phyloP scores from a whole-genome alignment of 2,113 vertebrate species.

The Prionailurus bengalensis region DNA sequence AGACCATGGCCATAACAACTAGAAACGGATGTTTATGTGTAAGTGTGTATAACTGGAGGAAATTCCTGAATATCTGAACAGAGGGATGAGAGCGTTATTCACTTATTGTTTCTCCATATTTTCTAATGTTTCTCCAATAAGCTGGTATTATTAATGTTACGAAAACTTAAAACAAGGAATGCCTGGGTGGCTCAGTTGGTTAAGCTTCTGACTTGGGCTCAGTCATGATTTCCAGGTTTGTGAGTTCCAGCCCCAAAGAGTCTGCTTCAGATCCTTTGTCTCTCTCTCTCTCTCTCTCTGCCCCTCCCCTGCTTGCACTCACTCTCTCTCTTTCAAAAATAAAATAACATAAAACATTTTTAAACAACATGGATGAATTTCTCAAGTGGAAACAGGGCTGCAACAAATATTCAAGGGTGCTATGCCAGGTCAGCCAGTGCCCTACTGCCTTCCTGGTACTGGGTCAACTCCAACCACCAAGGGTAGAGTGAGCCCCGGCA shows the following conservation, averaged over 20 bases:
- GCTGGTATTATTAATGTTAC: not conserved
- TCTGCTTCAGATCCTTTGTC: too few relatives aligned
- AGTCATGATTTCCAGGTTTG: too few relatives aligned
- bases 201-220: too few relatives aligned
- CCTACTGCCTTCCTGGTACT: not conserved
- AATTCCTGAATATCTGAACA: not conserved
- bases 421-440: not conserved
- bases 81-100: not conserved
- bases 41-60: not conserved
- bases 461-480: not conserved
- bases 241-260: too few relatives aligned
- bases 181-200: too few relatives aligned
- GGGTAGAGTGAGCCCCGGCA: not conserved
- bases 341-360: not conserved
- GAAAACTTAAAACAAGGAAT: not conserved
- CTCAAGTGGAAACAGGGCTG: not conserved
- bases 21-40: too few relatives aligned
- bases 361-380: not conserved
- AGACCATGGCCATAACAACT: not conserved
- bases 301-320: too few relatives aligned
- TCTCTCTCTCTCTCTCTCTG: too few relatives aligned
- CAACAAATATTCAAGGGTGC: not conserved
- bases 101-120: not conserved
- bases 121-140: not conserved
- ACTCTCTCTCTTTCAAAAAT: too few relatives aligned